Base-by-base conservation (phyloP, 2,797 vertebrate species). In the Odontamblyopus lacepedii region DNA sequence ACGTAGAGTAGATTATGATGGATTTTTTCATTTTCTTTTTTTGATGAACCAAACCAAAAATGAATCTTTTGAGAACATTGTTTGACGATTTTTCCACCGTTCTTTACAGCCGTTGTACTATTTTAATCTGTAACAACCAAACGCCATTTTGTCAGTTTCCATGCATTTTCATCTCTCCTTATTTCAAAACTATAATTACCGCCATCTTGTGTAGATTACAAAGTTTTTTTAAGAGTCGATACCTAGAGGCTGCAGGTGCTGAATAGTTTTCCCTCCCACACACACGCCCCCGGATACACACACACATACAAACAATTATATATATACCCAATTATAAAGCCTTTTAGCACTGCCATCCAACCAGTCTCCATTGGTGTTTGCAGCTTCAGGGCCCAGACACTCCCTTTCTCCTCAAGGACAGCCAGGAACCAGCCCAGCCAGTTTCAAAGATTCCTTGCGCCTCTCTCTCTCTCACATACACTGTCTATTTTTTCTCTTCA, bases 401-500 rank as follows among this genome's bases (percentile, higher is more conserved):
- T 86, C 88, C 87, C 77, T 87, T 83, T 81, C 85, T 90, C 85
- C 88, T 57, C 81, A 82, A 82, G 88, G 87, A 88, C 84, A 79
- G 78, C 67, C 77, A 81, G 73, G 85, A 93, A 93, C 92, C 86
- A 92, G 91, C 90, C 78, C 53, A 80, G 85, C 91, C 90, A 88
- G 92, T 93, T 91, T 85, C 74, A 81, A 56, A 66, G 2, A 61
- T 65, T 38, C 72, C 38, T 51, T 48, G 78, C 50, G 75, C 68
- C 30, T 72, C 60, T 57, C 67, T 69, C 8, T 38, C 35, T 38
- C 8, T 38, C 35, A 9, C 32, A 51, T 26, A 30, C 9, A 38
- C 51, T n/a, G 6, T 75, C 59, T 71, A 51, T 59, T n/a, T 51
- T 67, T 64, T 44, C 67, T n/a, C 60, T 38, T 78, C 70, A 75